Evolutionary conservation across 2,113 vertebrate species (phyloP).

Genomic region (Peromyscus polionotus): DNA sequence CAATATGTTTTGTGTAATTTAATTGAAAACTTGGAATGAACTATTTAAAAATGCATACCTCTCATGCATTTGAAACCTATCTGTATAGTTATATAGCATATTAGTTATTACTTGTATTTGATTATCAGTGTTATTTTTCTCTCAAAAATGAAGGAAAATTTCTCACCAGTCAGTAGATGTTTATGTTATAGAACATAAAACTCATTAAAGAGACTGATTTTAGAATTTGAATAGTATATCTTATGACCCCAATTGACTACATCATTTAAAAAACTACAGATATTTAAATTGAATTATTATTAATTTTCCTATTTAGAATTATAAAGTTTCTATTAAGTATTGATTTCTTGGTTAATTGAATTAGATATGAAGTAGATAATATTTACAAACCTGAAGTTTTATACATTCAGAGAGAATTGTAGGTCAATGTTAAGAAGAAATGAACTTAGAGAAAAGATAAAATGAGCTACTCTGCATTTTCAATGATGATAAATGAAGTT

Average conservation of each 20-base stretch:
- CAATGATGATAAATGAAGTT: not conserved
- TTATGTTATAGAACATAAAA: not conserved
- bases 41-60: not conserved
- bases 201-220: not conserved
- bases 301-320: not conserved
- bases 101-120: not conserved
- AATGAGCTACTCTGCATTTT: not conserved
- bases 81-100: not conserved
- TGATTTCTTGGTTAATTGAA: not conserved
- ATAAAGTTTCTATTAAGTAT: not conserved
- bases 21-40: not conserved
- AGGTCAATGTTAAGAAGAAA: slow-evolving; percentile 6
- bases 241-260: not conserved
- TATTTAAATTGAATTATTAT: not conserved
- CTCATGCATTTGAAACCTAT: not conserved
- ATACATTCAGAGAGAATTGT: not conserved
- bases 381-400: not conserved
- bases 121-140: not conserved
- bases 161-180: not conserved
- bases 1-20: not conserved
- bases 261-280: not conserved
- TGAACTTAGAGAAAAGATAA: not conserved
- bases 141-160: not conserved
- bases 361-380: not conserved
- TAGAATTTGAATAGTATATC: not conserved